Conservation (phyloP, 2,888 invertebrate species). For the Buathra laborator region DNA sequence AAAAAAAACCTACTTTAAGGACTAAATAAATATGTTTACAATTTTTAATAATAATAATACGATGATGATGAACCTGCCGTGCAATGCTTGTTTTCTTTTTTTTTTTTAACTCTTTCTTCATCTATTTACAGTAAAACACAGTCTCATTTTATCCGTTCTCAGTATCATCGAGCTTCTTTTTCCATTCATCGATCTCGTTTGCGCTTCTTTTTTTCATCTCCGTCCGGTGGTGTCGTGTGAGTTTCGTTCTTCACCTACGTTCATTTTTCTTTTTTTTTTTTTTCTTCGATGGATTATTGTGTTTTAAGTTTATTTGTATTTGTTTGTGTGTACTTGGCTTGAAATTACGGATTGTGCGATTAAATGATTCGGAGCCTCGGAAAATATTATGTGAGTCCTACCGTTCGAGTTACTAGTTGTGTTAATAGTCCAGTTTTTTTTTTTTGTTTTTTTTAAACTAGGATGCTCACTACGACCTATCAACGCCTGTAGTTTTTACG, state of each 20-base stretch:
- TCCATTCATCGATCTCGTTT: slow-evolving; percentile 43
- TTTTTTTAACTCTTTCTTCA: slow-evolving; percentile 32
- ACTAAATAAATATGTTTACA: slow-evolving; percentile 77
- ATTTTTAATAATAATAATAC: slow-evolving; percentile 67
- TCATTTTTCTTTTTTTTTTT: slow-evolving; percentile 18
- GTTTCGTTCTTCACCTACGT: not conserved
- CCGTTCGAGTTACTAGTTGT: slow-evolving; percentile 54
- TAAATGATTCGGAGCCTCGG: slow-evolving; percentile 59
- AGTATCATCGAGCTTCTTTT: slow-evolving; percentile 53
- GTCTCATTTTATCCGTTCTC: slow-evolving; percentile 58
- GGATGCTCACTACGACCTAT: slow-evolving; percentile 54
- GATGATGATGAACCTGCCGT: slow-evolving; percentile 76
- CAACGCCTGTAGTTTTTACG: slow-evolving; percentile 58
- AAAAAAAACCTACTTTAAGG: slow-evolving; percentile 25
- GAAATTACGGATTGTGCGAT: slow-evolving; percentile 55
- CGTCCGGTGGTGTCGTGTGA: slow-evolving; percentile 57
- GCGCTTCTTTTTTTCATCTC: slow-evolving; percentile 11
- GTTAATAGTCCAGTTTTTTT: slow-evolving; percentile 49
- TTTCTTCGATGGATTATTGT: slow-evolving; percentile 1
- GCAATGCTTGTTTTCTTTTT: slow-evolving; percentile 69
- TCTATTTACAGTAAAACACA: slow-evolving; percentile 79
- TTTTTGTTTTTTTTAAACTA: slow-evolving; percentile 49
- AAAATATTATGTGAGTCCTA: slow-evolving; percentile 65
- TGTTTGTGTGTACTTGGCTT: slow-evolving; percentile 33
- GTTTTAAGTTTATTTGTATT: slow-evolving; percentile 9